Evolutionary conservation across 2,888 invertebrate genomes (phyloP).

Genomic region (Sabatieria punctata): DNA sequence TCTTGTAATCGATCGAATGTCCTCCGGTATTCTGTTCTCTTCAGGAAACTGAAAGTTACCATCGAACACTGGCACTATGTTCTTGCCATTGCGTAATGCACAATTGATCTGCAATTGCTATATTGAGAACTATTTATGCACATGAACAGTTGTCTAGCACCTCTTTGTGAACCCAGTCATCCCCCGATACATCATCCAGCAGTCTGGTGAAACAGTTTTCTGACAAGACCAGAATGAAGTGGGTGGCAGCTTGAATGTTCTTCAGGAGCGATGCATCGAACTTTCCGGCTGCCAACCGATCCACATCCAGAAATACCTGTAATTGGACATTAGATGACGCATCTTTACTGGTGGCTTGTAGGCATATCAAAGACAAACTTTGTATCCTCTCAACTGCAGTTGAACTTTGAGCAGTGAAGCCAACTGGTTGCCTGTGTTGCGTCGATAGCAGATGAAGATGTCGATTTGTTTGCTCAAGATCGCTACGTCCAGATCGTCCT

Average conservation of each 20-base stretch:
- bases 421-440: conserved; percentile 60
- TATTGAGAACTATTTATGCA: not conserved
- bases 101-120: conserved; percentile 72
- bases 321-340: not conserved
- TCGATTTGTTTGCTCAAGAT: conserved; percentile 50
- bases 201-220: conserved; percentile 82
- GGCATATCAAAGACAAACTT: not conserved
- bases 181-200: conserved; percentile 66
- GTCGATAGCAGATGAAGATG: conserved; percentile 86
- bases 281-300: conserved; percentile 84
- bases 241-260: conserved; percentile 86
- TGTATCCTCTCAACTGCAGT: conserved; percentile 65
- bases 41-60: conserved; percentile 74
- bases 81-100: conserved; percentile 78
- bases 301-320: conserved; percentile 82
- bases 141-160: not conserved
- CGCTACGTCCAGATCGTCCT: not conserved
- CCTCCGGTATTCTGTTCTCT: conserved; percentile 74
- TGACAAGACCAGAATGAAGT: conserved; percentile 82
- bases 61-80: conserved; percentile 93
- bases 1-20: conserved; percentile 80
- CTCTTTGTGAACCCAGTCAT: conserved; percentile 88
- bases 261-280: conserved; percentile 89
- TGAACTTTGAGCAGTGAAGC: conserved; percentile 57
- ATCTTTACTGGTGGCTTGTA: too few relatives aligned